Evolutionary conservation across 2,888 invertebrate genomes (phyloP).

Genomic region (Drosophila meridionalis): DNA sequence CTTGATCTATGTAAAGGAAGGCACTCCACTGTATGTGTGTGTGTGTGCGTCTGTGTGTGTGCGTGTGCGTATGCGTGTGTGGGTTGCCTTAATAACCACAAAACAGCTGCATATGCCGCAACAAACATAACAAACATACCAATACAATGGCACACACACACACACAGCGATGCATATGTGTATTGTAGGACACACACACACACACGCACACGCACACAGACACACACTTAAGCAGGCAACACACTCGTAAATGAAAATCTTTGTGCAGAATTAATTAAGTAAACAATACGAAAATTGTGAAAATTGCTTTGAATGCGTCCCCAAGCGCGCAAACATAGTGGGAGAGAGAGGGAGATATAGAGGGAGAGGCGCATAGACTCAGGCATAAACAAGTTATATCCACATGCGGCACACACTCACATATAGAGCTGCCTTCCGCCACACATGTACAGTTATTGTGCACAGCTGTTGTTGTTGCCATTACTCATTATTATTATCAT

Average conservation of each 20-base stretch:
- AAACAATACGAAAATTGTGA: slow-evolving; percentile 79
- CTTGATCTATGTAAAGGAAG: slow-evolving; percentile 26
- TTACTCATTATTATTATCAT: slow-evolving; percentile 78
- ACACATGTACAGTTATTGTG: slow-evolving; percentile 62
- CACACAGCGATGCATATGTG: not conserved
- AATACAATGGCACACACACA: slow-evolving; percentile 22
- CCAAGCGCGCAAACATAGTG: slow-evolving; percentile 50
- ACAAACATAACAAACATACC: slow-evolving; percentile 47
- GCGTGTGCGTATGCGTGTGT: slow-evolving; percentile 13
- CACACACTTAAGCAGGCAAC: slow-evolving; percentile 13
- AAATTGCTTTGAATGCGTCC: slow-evolving; percentile 79
- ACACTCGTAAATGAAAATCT: slow-evolving; percentile 70
- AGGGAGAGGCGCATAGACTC: not conserved
- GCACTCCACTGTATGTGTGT: not conserved
- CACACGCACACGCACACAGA: not conserved
- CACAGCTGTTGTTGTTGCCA: slow-evolving; percentile 66
- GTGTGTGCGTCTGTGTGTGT: slow-evolving; percentile 16
- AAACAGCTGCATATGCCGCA: slow-evolving; percentile 64
- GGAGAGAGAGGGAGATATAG: not conserved
- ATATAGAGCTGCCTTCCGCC: slow-evolving; percentile 11
- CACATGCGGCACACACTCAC: slow-evolving; percentile 4
- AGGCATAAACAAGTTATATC: not conserved
- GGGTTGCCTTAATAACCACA: slow-evolving; percentile 65
- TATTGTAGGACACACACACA: slow-evolving; percentile 1
- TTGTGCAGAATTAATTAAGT: slow-evolving; percentile 78